phyloP scores from a whole-genome alignment of 2,888 invertebrate species.

The Troides aeacus region DNA sequence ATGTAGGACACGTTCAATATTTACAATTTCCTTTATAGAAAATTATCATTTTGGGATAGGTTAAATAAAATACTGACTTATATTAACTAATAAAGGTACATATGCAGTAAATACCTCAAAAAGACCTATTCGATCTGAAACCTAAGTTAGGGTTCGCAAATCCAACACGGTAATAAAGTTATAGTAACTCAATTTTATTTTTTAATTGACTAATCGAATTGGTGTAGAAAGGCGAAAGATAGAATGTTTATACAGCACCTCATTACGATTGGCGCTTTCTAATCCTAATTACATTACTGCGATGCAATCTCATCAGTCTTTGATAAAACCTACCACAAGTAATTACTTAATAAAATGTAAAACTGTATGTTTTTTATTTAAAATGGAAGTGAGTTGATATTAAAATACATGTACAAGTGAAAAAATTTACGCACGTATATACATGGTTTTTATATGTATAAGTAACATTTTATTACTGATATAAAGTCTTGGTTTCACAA shows the following conservation, averaged over 20 bases:
- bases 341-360: too few relatives aligned
- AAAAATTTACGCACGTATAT: too few relatives aligned
- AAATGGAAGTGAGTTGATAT: too few relatives aligned
- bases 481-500: slow-evolving; percentile 3
- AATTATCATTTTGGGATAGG: background rate
- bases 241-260: background rate
- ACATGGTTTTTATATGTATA: background rate
- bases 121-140: background rate
- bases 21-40: background rate
- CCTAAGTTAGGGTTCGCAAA: background rate
- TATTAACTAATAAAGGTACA: too few relatives aligned
- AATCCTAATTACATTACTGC: background rate
- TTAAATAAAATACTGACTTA: background rate
- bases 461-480: background rate
- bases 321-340: too few relatives aligned
- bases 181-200: background rate
- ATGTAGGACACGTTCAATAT: too few relatives aligned
- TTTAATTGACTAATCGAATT: background rate
- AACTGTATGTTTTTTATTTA: too few relatives aligned
- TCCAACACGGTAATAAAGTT: background rate
- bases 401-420: too few relatives aligned
- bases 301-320: too few relatives aligned
- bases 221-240: too few relatives aligned
- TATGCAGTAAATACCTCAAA: too few relatives aligned
- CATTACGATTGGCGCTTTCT: background rate